Percentiles rank a stretch among this genome's conserved stretches.
These are phyloP conservation scores for Drosophila parthenogenetica DNA, from an alignment of 2,888 invertebrate genomes.

Conservation along the genomic window DNA sequence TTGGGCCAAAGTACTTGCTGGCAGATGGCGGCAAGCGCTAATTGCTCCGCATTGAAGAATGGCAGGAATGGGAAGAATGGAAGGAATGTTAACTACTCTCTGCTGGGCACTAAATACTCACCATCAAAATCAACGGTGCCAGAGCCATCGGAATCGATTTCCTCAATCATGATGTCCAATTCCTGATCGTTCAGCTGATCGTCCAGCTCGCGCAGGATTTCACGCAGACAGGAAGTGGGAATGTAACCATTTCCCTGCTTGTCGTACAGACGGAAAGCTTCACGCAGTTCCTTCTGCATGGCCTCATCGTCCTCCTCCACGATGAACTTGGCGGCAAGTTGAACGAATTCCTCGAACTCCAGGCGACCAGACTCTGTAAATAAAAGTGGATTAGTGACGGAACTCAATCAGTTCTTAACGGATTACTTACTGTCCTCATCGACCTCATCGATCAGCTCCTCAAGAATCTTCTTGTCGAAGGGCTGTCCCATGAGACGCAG, in stretches of 20 bases:
- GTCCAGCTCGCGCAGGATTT: constrained; percentile 97
- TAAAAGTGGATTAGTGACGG: no score
- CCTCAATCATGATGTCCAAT: constrained; percentile 98
- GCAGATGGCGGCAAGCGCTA: constrained; percentile 31
- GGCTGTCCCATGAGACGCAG: constrained; percentile 98
- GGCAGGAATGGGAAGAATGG: neutral
- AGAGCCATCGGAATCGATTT: constrained; percentile 99
- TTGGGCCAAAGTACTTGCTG: constrained; percentile 46
- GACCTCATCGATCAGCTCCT: constrained; percentile 98
- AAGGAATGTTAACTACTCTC: neutral
- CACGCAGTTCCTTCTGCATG: constrained; percentile 98
- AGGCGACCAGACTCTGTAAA: constrained; percentile 96
- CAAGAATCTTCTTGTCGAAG: constrained; percentile 97
- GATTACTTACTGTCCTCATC: constrained; percentile 95
- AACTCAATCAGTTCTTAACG: no score
- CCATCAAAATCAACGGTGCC: constrained; percentile 99
- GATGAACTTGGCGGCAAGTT: constrained; percentile 97
- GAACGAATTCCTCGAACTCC: constrained; percentile 98
- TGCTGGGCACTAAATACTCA: constrained; percentile 84
- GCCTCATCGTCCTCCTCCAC: constrained; percentile 99
- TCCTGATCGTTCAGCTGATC: constrained; percentile 97
- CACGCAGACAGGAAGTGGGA: constrained; percentile 95
- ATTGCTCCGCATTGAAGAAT: constrained; percentile 31
- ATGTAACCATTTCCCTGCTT: constrained; percentile 99
- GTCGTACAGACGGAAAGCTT: constrained; percentile 99